Conservation (phyloP, 2,113 vertebrate species). For the Picathartes gymnocephalus region DNA sequence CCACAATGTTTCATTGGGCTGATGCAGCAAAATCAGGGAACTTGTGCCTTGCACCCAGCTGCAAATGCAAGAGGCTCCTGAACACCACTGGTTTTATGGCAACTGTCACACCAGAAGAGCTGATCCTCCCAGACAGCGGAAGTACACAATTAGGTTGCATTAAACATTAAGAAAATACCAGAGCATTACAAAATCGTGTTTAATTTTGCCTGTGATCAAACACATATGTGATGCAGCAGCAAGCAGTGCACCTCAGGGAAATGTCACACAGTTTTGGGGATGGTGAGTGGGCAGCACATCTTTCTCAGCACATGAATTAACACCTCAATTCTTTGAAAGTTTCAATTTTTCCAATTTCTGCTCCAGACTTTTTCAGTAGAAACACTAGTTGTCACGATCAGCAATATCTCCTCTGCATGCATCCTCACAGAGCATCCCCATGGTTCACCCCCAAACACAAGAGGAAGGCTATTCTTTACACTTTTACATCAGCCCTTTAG, state of each 20-base stretch:
- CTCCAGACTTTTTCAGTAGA: not conserved
- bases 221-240: not conserved
- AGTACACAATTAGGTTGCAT: slow-evolving; percentile 36
- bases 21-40: not conserved
- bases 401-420: not conserved
- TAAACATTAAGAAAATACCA: slow-evolving; percentile 9
- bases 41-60: not conserved
- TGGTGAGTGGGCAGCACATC: not conserved
- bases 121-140: slow-evolving; percentile 3
- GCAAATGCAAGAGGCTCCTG: not conserved
- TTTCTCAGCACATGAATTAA: slow-evolving; percentile 5
- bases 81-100: not conserved
- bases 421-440: not conserved
- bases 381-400: not conserved
- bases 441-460: not conserved
- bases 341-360: not conserved
- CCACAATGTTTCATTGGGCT: not conserved
- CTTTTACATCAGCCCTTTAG: not conserved
- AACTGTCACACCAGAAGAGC: not conserved
- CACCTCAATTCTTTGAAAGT: not conserved
- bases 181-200: not conserved
- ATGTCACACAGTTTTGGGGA: not conserved
- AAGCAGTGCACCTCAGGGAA: not conserved
- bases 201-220: not conserved
- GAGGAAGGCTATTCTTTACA: not conserved